These are phyloP conservation scores for Zaprionus camerounensis DNA, from an alignment of 1,140 invertebrate genomes.

Conservation along the genomic window DNA sequence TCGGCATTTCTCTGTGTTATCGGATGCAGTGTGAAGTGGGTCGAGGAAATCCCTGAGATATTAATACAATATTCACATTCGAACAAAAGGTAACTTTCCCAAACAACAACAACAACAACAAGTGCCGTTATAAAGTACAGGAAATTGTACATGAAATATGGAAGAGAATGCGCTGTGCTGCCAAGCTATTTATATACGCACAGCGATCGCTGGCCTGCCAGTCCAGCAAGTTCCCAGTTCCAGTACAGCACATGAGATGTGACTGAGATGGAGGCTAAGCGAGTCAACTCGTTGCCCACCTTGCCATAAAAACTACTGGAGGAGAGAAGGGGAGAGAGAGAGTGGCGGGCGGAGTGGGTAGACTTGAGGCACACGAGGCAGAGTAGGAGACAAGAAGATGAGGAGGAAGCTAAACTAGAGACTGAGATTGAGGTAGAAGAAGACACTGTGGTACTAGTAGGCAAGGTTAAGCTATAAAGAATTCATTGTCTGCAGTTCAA, in stretches of 20 bases:
- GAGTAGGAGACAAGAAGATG: neutral
- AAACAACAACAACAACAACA: conserved; percentile 12
- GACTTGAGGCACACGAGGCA: conserved; percentile 12
- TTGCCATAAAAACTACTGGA: neutral
- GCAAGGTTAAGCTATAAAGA: conserved; percentile 80
- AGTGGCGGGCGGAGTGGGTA: neutral
- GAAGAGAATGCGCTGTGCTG: conserved; percentile 10
- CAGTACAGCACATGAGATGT: conserved; percentile 10
- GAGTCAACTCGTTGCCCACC: conserved; percentile 1
- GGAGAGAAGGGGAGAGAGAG: neutral
- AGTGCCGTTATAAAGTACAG: conserved; percentile 58
- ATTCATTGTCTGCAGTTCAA: conserved; percentile 78
- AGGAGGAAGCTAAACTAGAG: neutral
- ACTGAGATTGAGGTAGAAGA: neutral
- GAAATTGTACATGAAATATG: conserved; percentile 55
- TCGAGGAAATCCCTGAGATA: conserved; percentile 25
- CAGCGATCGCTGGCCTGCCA: conserved; percentile 14
- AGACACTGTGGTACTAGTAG: conserved; percentile 33
- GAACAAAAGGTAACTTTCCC: conserved; percentile 34
- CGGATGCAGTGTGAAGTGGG: conserved; percentile 57
- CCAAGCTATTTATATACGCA: conserved; percentile 49
- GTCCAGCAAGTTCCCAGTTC: neutral
- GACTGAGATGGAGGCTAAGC: conserved; percentile 14
- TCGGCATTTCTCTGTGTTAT: conserved; percentile 50
- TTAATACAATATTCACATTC: conserved; percentile 17